Evolutionary conservation across 2,797 vertebrate genomes (phyloP), one percentile per base, ranked within the genome.

Genomic region (Myiotriccus ornatus): DNA sequence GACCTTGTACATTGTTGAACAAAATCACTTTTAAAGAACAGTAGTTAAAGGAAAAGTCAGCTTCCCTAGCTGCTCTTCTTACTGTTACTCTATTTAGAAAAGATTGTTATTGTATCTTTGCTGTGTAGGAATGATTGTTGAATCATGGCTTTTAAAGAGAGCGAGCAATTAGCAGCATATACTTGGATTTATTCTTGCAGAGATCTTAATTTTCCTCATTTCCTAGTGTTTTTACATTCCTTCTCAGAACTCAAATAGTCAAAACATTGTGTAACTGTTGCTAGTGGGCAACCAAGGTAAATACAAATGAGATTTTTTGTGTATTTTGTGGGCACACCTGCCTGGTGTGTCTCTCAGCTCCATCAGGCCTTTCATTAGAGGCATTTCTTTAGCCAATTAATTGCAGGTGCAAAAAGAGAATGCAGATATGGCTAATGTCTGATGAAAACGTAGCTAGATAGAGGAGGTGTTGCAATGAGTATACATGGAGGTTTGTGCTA

Each of bases 11-110:
- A 82, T 96, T 97, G 97, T 97, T 96, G 97, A 96, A 96, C 13
- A 5, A 93, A 98, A 97, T 97, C 97, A 96, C 92, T 98, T 96
- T 96, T 97, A 95, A 97, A 97, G 96, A 98, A 98, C 97, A 97
- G 98, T 98, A 98, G 98, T 98, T 97, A 96, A 97, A 97, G 84
- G 80, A 95, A 96, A 91, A 90, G 49, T 90, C 91, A 94, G 91
- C 85, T 95, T 69, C 89, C 94, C 93, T 68, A 87, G 73, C 84
- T 94, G 89, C 71, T 88, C 84, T 82, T 95, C 85, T 93, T 91
- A 63, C 77, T 87, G 70, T 85, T 95, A 44, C 64, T 71, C 56
- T 90, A 41, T 90, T 92, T 93, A 92, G 68, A 83, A 87, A 77
- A 90, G 50, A 35, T 47, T 90, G 55, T 63, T 96, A 80, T 71